Conservation (phyloP, 2,888 invertebrate species). For the Cyrtodaria siliqua region DNA sequence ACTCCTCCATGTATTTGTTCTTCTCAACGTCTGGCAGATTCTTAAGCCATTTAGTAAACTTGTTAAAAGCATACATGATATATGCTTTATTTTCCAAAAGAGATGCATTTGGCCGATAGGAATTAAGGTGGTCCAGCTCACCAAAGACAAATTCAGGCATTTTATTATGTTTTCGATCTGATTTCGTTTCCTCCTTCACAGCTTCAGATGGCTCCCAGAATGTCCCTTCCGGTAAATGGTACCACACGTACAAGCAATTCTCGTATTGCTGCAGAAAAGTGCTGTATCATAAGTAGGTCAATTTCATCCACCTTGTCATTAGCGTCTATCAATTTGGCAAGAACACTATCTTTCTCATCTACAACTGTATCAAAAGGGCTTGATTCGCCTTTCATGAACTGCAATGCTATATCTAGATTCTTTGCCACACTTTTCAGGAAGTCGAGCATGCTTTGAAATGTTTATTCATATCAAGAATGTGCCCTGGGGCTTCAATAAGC, state of each 20-base stretch:
- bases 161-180: slow-evolving; percentile 36
- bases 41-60: slow-evolving; percentile 31
- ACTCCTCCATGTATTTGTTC: slow-evolving; percentile 25
- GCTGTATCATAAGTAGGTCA: slow-evolving; percentile 29
- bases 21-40: slow-evolving; percentile 22
- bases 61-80: slow-evolving; percentile 37
- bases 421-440: no score
- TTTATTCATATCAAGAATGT: slow-evolving; percentile 49
- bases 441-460: no score
- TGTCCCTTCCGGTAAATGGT: slow-evolving; percentile 37
- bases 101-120: slow-evolving; percentile 36
- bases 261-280: slow-evolving; percentile 50
- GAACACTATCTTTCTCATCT: slow-evolving; percentile 5
- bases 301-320: slow-evolving; percentile 16
- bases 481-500: slow-evolving; percentile 37
- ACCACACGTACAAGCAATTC: no score
- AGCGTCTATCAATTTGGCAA: slow-evolving; percentile 12
- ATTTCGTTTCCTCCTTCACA: slow-evolving; percentile 9
- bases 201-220: slow-evolving; percentile 13
- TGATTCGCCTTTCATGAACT: slow-evolving; percentile 25
- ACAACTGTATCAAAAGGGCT: slow-evolving; percentile 33
- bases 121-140: slow-evolving; percentile 30
- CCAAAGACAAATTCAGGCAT: slow-evolving; percentile 45
- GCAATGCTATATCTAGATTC: slow-evolving; percentile 19
- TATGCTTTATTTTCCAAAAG: slow-evolving; percentile 29